Base-by-base conservation (phyloP, 2,113 vertebrate genomes). In the Corvus hawaiiensis region DNA sequence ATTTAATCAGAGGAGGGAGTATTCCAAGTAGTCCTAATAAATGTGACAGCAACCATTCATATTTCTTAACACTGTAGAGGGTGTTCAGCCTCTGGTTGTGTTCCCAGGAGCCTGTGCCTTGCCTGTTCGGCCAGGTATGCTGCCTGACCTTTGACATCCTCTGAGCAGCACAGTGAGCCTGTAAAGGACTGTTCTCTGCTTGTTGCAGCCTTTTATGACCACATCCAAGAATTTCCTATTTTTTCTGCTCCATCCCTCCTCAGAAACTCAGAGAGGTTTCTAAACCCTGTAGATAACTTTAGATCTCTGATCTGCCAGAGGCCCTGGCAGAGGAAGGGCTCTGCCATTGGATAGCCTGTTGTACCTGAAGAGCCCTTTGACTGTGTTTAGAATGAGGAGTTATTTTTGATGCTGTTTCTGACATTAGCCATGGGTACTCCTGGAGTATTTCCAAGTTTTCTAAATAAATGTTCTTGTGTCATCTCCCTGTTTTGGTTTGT, bases 111-210 rank as follows among this genome's bases (percentile, higher is more conserved):
- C 26, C 39, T 26, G 37, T 52, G 49, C 58, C 33, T 68, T 61
- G 23, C 37, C 48, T 52, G 16, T 55, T 69, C 41, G 52, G 72
- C 39, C 63, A 56, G 48, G 20, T 19, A 6, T 41, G 56, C 27
- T 85, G 26, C 51, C 74, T 91, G 93, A 26, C 23, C 58, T 73
- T 58, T 94, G 81, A 39, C 55, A 26, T 43, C 33, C 33, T 82
- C 22, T 1, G 3, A 43, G 75, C 19, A 48, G 46, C 51, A 55
- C 0, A 0, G 12, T 27, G 49, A 91, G 33, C 55, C 48, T 84
- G 59, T 23, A 61, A 18, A 61, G 18, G 39, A 51, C 32, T 1
- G 0, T 44, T 44, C 41, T n/a, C 32, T 71, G 51, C 23, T 74
- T 84, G 30, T n/a, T 75, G 48, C 22, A 72, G 63, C 21, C 44